Evolutionary conservation across 2,888 invertebrate species (phyloP), one percentile per base, ranked within the genome.

Genomic region (Gonocerus acuteangulatus): DNA sequence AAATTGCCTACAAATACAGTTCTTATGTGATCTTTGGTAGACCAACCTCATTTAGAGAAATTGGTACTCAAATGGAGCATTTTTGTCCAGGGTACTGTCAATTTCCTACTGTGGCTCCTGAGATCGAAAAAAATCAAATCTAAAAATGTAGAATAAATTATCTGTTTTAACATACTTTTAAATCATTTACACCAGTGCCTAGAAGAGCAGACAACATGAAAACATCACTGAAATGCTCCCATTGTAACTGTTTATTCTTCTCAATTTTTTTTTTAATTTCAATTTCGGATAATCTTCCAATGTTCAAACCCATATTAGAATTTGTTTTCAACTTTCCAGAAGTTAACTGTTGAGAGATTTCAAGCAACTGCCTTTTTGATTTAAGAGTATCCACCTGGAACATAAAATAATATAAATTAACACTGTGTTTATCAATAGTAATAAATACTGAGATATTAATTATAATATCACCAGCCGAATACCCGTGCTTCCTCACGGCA

Each of bases 161-260:
- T 27, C 4, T 27, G 27, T 6, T 6, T 9, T 27, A 27, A 54
- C 69, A 70, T 72, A 86, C 87, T 76, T 82, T 82, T 23, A 93
- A 76, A 69, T 85, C 84, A 27, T 79, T 76, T 1, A 90, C 75
- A 1, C 92, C 92, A 74, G 83, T 83, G 21, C 68, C 87, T 60
- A 82, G 82, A 22, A 92, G 72, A 0, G 94, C 88, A 7, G 95
- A 95, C n/a, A 93, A 81, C 79, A 95, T 84, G 72, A 97, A 97
- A 9, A 96, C 85, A 71, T 89, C 85, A 22, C 82, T 79, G 74
- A 99, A 99, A 67, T 86, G 73, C n/a, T 82, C 79, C 86, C 88
- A 89, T 6, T 83, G 82, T 59, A 64, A 67, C 66, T 69, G 67
- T 58, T 65, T 68, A 22, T 54, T 42, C 39, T 39, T 39, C 67